Base-by-base conservation (phyloP, 2,113 vertebrate genomes). In the Carassius carassius region DNA sequence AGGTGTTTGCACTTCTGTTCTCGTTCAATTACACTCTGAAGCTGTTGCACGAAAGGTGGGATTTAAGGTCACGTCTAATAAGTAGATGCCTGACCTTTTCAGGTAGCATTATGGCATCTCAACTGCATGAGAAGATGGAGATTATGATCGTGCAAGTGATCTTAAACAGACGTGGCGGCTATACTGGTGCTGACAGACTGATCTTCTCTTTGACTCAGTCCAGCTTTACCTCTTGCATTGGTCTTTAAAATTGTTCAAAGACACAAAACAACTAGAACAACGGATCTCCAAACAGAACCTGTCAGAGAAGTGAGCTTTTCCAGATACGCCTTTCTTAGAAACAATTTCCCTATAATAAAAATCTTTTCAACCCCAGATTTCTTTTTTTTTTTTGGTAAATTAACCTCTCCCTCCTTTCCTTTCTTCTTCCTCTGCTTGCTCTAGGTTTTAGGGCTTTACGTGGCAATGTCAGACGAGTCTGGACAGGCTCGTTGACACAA, bases 401-500 rank as follows among this genome's bases (percentile, higher is more conserved):
- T 13, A 82, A 87, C 80, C 84, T 82, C 87, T 91, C 87, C 87
- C 87, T 60, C 86, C 81, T 88, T 88, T 91, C 89, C 89, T 90
- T 92, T 92, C 89, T 90, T 90, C 86, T 94, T 94, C 92, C 91
- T 92, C 90, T 93, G 88, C 62, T 72, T 65, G 23, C 54, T 70
- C 49, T 76, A 88, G 92, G 91, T 95, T 93, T 92, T 41, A 86
- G 93, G 94, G 93, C 89, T 92, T 95, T 88, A 94, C 93, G 92
- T 94, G 93, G 92, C 90, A 90, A 90, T 89, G 91, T 91, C 87
- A 85, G 92, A 95, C 97, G 89, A 96, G 98, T 96, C 93, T 82
- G 84, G 94, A 97, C 97, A 98, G 89, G 98, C 93, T 94, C 44
- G 83, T 89, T 94, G 95, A 96, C 95, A 96, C 92, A 97, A 98